Evolutionary conservation across 2,888 invertebrate species (phyloP).

Genomic region (Zelleria hepariella): DNA sequence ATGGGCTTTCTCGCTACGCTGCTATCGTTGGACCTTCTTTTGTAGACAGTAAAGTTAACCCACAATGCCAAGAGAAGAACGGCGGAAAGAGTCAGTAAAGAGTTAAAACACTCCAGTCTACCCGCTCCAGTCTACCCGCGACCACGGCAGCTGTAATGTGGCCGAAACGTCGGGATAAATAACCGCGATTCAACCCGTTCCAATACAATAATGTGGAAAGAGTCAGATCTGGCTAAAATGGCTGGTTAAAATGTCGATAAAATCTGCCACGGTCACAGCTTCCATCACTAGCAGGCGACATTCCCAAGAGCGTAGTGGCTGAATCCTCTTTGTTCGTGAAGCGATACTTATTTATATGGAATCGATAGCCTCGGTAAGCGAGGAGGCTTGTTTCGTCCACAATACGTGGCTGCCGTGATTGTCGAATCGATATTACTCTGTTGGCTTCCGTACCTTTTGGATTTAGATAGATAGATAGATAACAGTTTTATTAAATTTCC

Average conservation of each 20-base stretch:
- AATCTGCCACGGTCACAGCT: not conserved
- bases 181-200: too few relatives aligned
- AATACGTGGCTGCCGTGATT: constrained; percentile 9
- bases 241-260: not conserved
- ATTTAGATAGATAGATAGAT: not conserved
- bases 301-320: constrained; percentile 42
- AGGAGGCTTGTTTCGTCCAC: constrained; percentile 44
- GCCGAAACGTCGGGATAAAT: too few relatives aligned
- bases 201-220: too few relatives aligned
- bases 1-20: too few relatives aligned
- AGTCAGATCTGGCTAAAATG: not conserved
- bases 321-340: constrained; percentile 48
- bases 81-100: too few relatives aligned
- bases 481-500: too few relatives aligned
- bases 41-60: too few relatives aligned
- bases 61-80: too few relatives aligned
- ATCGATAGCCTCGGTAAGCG: constrained; percentile 43
- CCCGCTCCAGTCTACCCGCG: too few relatives aligned
- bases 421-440: not conserved
- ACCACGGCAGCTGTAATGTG: too few relatives aligned
- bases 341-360: constrained; percentile 37
- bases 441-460: not conserved
- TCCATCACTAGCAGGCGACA: not conserved
- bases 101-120: too few relatives aligned
- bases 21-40: too few relatives aligned